These are phyloP conservation scores for Psittacula echo DNA, from an alignment of 2,797 vertebrate genomes.

Conservation along the genomic window DNA sequence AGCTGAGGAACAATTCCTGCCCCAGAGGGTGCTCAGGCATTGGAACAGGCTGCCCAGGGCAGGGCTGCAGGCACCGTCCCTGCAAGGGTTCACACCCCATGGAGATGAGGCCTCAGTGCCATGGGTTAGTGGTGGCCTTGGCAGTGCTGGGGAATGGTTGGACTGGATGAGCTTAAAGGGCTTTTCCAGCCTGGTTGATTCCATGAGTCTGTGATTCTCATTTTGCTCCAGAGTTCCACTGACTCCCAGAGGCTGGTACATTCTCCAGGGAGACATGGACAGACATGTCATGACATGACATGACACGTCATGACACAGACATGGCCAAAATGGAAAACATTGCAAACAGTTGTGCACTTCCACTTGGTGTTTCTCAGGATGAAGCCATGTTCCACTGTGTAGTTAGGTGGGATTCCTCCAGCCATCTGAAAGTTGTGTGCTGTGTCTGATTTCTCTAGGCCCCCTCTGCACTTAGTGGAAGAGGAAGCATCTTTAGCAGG, in stretches of 20 bases:
- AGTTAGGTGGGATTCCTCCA: background rate
- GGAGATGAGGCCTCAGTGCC: no score
- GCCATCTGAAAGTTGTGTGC: background rate
- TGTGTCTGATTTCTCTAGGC: background rate
- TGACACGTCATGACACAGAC: no score
- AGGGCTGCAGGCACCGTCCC: no score
- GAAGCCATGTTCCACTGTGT: background rate
- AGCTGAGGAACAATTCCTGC: no score
- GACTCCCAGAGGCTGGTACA: background rate
- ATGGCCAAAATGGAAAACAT: background rate
- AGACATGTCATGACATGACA: no score
- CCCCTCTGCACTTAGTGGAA: fast-evolving
- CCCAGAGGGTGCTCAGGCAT: no score
- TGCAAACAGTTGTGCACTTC: background rate
- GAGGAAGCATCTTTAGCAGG: background rate
- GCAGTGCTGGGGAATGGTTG: background rate
- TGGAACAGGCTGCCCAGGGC: no score
- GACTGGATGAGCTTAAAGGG: background rate
- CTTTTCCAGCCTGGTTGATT: background rate
- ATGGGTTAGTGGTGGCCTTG: no score
- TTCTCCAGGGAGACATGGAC: background rate
- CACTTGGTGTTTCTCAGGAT: background rate
- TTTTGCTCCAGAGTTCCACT: background rate
- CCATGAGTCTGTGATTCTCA: background rate
- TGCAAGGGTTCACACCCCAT: no score